Percentiles rank a stretch among this genome's conserved stretches.
phyloP scores from a whole-genome alignment of 1,140 invertebrate genomes.

The Mercenaria mercenaria region DNA sequence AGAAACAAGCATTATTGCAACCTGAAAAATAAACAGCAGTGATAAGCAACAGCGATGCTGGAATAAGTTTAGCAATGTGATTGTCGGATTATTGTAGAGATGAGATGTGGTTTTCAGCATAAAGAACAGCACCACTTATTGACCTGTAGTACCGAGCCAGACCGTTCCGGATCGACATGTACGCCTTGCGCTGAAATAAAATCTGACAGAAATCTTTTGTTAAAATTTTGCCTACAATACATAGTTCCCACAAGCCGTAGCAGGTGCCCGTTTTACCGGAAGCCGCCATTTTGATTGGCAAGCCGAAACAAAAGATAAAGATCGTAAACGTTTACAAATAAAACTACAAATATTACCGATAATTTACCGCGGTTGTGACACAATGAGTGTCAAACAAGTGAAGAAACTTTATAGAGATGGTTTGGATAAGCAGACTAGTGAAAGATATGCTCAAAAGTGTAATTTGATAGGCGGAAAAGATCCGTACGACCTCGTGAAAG shows the following conservation, averaged over 20 bases:
- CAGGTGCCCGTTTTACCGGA: background rate
- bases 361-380: background rate
- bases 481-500: background rate
- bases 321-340: background rate
- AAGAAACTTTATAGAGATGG: background rate
- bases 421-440: background rate
- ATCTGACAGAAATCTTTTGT: no score
- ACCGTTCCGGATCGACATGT: no score
- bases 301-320: background rate
- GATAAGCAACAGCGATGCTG: no score
- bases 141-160: no score
- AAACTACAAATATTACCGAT: background rate
- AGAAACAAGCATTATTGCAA: no score
- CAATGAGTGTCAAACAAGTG: background rate
- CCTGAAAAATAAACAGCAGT: no score
- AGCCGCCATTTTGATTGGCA: background rate
- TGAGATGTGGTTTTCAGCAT: no score
- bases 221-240: background rate
- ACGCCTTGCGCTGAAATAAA: no score
- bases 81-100: no score
- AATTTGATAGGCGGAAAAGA: constrained; percentile 2
- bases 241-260: background rate
- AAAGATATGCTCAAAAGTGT: constrained; percentile 26
- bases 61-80: no score
- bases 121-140: no score